Evolutionary conservation across 2,888 invertebrate species (phyloP), one percentile per base, ranked within the genome.

Genomic region (Tetragnatha montana): DNA sequence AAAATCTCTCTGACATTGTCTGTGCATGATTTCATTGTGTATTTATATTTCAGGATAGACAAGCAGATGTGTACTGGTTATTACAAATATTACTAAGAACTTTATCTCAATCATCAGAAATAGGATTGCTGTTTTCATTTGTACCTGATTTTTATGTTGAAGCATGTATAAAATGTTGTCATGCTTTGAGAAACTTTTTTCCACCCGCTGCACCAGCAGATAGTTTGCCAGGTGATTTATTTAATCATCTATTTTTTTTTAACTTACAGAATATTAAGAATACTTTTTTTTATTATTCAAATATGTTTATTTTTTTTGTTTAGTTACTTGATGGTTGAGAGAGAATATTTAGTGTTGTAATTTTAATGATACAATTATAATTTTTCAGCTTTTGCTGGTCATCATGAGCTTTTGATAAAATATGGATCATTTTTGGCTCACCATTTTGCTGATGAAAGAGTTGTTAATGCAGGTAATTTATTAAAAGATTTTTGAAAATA

Each of bases 111-210:
- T 95, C 96, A 0, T 95, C 96, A 0, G 94, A 94, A 68, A 94
- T 94, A 71, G 95, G 95, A 6, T 95, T 95, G 75, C 94, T 96
- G 89, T 96, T 96, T 92, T 95, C 95, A 22, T 96, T 96, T 93
- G 95, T 96, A 17, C 96, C 96, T 0, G 96, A 96, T 92, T 96
- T 96, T 93, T 96, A 96, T 93, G 94, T 96, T 81, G 96, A 96
- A 91, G 95, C 95, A 0, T 94, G 96, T 93, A 93, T 96, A 75
- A 95, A 96, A 92, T 92, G 96, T 3, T 95, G 95, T 93, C 95
- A 95, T 92, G 95, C 95, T 0, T 93, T 96, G 74, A 93, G 95
- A 1, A 95, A 95, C 70, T 96, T 95, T 93, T 95, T 96, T 93
- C 95, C 96, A 92, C 95, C 91, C 51, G 88, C 95, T 0, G 94